Conservation (phyloP, 2,888 invertebrate species). For the Dynastes grantii region DNA sequence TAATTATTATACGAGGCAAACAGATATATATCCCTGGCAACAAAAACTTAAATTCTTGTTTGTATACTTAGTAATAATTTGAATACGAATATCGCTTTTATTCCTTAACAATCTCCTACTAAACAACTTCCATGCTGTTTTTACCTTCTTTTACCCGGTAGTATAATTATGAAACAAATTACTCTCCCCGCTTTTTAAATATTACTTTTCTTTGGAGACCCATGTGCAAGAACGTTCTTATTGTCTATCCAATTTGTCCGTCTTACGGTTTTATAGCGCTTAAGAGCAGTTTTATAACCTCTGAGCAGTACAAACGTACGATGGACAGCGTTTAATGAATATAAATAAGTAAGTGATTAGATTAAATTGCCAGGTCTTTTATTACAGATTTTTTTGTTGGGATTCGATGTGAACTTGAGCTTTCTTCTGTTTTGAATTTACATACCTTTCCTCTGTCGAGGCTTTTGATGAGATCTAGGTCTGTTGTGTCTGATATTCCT, state of each 20-base stretch:
- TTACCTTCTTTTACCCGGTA: neutral
- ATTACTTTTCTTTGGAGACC: neutral
- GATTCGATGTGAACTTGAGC: neutral
- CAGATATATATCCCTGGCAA: too few species aligned
- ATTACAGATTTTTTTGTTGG: neutral
- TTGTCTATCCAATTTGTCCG: neutral
- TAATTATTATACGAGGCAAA: too few species aligned
- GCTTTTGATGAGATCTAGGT: conserved; percentile 84
- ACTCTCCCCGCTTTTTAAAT: neutral
- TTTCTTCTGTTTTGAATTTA: conserved; percentile 35
- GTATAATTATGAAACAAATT: neutral
- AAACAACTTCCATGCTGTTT: neutral
- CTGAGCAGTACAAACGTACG: neutral
- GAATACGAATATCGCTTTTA: too few species aligned
- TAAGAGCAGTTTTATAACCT: conserved; percentile 5
- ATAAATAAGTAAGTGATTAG: neutral
- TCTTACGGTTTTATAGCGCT: conserved; percentile 8
- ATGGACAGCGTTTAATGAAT: conserved; percentile 1
- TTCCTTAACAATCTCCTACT: too few species aligned
- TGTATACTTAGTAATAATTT: too few species aligned
- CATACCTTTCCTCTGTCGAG: conserved; percentile 89
- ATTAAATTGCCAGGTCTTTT: conserved; percentile 2
- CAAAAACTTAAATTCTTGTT: too few species aligned
- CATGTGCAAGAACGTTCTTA: neutral
- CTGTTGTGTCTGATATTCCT: conserved; percentile 91